phyloP scores from a whole-genome alignment of 1,140 invertebrate genomes.

The Drosophila arizonae region DNA sequence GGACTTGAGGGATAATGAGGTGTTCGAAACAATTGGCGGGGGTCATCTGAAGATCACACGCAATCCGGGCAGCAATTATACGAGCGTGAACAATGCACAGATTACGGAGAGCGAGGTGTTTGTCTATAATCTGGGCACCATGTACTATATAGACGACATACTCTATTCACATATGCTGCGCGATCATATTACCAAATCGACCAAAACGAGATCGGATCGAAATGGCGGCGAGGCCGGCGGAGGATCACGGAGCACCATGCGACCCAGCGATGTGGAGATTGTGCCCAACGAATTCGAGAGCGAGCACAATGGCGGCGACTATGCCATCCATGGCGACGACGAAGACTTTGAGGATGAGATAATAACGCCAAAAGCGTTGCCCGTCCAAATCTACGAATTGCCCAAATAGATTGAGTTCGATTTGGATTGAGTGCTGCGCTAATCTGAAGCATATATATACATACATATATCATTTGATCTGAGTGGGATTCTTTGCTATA shows the following conservation, averaged over 20 bases:
- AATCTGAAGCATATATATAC: background rate
- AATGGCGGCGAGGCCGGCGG: constrained; percentile 56
- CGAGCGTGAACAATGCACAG: constrained; percentile 84
- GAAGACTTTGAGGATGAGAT: constrained; percentile 82
- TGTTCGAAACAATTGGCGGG: constrained; percentile 84
- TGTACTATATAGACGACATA: constrained; percentile 86
- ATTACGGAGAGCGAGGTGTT: constrained; percentile 86
- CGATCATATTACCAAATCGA: constrained; percentile 63
- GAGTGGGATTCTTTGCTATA: constrained; percentile 26
- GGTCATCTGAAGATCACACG: constrained; percentile 84
- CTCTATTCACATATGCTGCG: constrained; percentile 83
- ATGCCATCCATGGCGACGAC: constrained; percentile 76
- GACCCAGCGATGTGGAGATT: constrained; percentile 82
- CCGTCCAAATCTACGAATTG: constrained; percentile 80
- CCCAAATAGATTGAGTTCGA: constrained; percentile 62
- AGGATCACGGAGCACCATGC: constrained; percentile 61
- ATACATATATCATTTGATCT: constrained; percentile 7
- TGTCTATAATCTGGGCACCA: constrained; percentile 86
- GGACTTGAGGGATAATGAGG: constrained; percentile 84
- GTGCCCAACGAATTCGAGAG: constrained; percentile 83
- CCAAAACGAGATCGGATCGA: constrained; percentile 71
- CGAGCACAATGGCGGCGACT: constrained; percentile 69
- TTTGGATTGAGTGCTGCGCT: background rate
- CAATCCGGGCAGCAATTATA: constrained; percentile 84
- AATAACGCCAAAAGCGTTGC: constrained; percentile 82